These are phyloP conservation scores for Drosophila phalerata DNA, from an alignment of 2,888 invertebrate species.

Conservation along the genomic window DNA sequence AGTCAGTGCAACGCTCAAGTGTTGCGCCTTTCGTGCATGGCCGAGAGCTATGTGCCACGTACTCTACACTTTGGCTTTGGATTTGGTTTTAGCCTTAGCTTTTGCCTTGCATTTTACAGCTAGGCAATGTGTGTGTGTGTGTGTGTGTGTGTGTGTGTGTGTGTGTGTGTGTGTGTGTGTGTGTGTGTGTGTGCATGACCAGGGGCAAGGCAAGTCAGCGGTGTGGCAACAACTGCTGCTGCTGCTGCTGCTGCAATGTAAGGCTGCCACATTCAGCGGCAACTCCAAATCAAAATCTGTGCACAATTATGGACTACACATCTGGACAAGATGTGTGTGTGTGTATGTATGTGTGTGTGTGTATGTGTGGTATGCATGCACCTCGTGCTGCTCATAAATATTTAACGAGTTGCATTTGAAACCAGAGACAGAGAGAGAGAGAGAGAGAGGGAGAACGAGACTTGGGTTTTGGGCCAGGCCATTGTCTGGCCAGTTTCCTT, in stretches of 20 bases:
- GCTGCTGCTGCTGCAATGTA: neutral
- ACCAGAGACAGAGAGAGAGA: slow-evolving; percentile 17
- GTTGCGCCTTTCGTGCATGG: slow-evolving; percentile 76
- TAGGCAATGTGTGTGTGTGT: slow-evolving; percentile 41
- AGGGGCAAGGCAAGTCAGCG: slow-evolving; percentile 71
- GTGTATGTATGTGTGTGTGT: slow-evolving; percentile 23
- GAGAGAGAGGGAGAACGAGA: neutral
- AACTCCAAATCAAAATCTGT: slow-evolving; percentile 80
- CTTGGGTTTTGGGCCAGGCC: slow-evolving; percentile 34
- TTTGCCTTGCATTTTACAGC: slow-evolving; percentile 68
- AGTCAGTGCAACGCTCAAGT: slow-evolving; percentile 63
- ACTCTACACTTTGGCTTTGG: slow-evolving; percentile 59
- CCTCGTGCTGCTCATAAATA: slow-evolving; percentile 82
- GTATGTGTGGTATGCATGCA: slow-evolving; percentile 62
- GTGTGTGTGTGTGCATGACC: slow-evolving; percentile 51
- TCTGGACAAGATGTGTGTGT: slow-evolving; percentile 64
- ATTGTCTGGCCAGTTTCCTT: slow-evolving; percentile 61
- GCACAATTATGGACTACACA: slow-evolving; percentile 82
- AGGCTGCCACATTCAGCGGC: slow-evolving; percentile 31
- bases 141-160: slow-evolving; percentile 22
- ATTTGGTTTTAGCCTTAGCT: slow-evolving; percentile 49
- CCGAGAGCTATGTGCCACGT: slow-evolving; percentile 80
- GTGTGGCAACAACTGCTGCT: slow-evolving; percentile 24
- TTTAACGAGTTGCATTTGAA: slow-evolving; percentile 77
- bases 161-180: slow-evolving; percentile 31